A percentile compares a stretch with the other conserved stretches of the same genome.
These are phyloP conservation scores for Morinoia aosen DNA, from an alignment of 2,888 invertebrate genomes.

Conservation along the genomic window DNA sequence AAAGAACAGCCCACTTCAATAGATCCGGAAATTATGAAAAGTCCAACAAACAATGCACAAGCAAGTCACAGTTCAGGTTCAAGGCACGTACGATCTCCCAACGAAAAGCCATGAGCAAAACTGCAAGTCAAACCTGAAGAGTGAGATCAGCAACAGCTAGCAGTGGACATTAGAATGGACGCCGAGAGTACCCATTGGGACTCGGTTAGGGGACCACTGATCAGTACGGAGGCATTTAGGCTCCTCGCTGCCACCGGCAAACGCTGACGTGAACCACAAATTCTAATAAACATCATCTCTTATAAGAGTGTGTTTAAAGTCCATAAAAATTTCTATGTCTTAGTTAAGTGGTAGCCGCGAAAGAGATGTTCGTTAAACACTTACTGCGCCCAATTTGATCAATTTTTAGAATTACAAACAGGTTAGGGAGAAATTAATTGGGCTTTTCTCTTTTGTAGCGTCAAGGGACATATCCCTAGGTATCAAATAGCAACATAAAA, in stretches of 20 bases:
- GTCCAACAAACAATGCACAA: background rate
- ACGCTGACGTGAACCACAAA: slow-evolving; percentile 13
- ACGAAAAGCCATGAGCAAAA: background rate
- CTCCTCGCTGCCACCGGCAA: slow-evolving; percentile 35
- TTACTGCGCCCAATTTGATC: background rate
- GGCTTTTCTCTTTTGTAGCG: background rate
- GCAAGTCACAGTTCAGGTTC: background rate
- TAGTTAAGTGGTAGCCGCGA: background rate
- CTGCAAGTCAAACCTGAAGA: background rate
- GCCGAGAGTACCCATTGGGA: background rate
- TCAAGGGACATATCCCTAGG: background rate
- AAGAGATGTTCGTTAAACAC: background rate
- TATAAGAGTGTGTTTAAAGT: background rate
- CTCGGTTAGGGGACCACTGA: background rate
- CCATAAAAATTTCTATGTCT: background rate
- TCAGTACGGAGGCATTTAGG: slow-evolving; percentile 29
- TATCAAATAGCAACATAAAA: background rate
- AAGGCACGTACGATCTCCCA: background rate
- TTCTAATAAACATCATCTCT: background rate
- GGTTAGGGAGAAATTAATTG: background rate
- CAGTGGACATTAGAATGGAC: background rate
- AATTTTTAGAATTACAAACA: background rate
- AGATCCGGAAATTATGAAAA: background rate
- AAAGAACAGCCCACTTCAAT: background rate
- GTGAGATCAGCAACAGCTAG: background rate